Percentiles rank a stretch among this genome's conserved stretches.
Evolutionary conservation across 2,797 vertebrate genomes (phyloP).

Genomic region (Lacerta agilis): DNA sequence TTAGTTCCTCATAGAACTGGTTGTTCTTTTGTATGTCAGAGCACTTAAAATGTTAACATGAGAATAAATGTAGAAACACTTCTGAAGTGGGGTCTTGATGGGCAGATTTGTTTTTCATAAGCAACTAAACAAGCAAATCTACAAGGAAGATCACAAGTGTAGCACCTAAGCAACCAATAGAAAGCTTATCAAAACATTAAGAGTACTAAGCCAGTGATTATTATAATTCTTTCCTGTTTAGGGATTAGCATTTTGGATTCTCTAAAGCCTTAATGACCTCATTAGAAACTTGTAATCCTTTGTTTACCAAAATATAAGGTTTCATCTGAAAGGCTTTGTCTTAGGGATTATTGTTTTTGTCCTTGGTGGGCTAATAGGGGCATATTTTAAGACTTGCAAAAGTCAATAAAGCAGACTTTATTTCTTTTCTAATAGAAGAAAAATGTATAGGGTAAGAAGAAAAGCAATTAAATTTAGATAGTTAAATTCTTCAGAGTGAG

Average conservation of each 20-base stretch:
- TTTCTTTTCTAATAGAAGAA: not conserved
- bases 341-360: conserved; percentile 24
- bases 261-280: conserved; percentile 54
- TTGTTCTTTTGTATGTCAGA: too few species aligned
- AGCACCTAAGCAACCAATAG: conserved; percentile 10
- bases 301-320: conserved; percentile 34
- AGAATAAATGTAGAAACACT: conserved; percentile 3
- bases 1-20: too few species aligned
- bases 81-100: not conserved
- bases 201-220: conserved; percentile 48
- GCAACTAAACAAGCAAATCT: conserved; percentile 38
- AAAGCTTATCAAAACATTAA: conserved; percentile 38
- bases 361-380: conserved; percentile 41
- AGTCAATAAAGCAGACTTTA: not conserved
- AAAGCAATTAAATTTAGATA: not conserved
- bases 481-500: not conserved
- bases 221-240: conserved; percentile 37
- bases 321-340: conserved; percentile 23
- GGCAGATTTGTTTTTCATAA: conserved; percentile 27
- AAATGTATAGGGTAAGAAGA: not conserved
- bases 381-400: conserved; percentile 24
- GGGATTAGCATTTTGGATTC: conserved; percentile 26
- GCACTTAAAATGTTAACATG: not conserved
- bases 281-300: conserved; percentile 60
- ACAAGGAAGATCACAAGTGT: conserved; percentile 19